Evolutionary conservation across 2,113 vertebrate species (phyloP).

Genomic region (Jacana jacana): DNA sequence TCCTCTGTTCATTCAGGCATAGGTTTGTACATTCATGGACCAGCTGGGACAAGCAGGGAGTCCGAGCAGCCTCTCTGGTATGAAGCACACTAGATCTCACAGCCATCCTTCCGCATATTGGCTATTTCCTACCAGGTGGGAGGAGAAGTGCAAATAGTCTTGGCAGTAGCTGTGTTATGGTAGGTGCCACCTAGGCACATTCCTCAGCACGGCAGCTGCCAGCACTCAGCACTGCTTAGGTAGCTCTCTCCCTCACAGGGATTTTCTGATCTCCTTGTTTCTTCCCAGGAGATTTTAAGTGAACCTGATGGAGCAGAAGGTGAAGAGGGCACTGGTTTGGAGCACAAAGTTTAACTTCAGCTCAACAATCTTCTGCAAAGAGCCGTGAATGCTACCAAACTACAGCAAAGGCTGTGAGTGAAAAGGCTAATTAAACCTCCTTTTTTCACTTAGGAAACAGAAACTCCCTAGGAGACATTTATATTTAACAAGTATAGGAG

Average conservation of each 20-base stretch:
- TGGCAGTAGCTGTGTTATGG: neutral
- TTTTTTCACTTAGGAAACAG: slow-evolving; percentile 2
- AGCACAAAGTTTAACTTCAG: neutral
- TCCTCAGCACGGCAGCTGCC: neutral
- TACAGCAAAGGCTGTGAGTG: neutral
- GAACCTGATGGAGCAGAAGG: neutral
- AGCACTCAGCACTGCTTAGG: neutral
- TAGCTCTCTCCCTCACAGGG: neutral
- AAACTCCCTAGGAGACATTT: neutral
- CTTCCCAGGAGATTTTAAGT: neutral
- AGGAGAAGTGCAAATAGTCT: neutral
- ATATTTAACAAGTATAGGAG: neutral
- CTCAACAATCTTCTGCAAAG: neutral
- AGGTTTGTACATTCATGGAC: neutral
- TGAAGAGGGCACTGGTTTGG: neutral
- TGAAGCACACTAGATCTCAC: neutral
- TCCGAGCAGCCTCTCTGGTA: neutral
- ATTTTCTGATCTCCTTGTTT: neutral
- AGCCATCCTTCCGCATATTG: neutral
- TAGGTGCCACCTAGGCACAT: neutral
- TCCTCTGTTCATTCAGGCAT: neutral
- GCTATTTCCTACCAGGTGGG: neutral
- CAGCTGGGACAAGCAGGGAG: neutral
- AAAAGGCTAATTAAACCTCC: neutral
- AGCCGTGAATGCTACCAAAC: neutral